These are phyloP conservation scores for Dipodomys spectabilis DNA, from an alignment of 2,113 vertebrate genomes.

Conservation along the genomic window DNA sequence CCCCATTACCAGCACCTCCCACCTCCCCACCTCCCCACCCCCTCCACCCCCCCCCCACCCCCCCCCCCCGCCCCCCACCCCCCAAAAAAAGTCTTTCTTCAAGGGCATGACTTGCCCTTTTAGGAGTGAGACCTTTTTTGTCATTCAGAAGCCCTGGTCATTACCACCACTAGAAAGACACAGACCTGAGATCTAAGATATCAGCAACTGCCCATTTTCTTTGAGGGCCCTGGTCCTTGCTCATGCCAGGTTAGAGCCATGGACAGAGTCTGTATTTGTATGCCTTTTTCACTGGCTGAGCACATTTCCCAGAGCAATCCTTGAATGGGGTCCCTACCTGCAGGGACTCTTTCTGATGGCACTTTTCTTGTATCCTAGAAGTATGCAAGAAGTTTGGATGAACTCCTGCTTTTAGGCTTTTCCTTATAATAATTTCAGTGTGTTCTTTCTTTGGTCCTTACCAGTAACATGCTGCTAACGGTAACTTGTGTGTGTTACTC, in stretches of 20 bases:
- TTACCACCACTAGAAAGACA: constrained; percentile 40
- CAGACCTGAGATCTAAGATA: neutral
- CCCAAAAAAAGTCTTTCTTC: constrained; percentile 61
- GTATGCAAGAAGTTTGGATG: too few species aligned
- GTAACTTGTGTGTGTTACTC: neutral
- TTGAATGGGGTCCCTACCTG: neutral
- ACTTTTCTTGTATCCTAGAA: neutral
- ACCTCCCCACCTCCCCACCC: too few species aligned
- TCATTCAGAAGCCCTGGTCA: constrained; percentile 27
- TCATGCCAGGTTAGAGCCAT: too few species aligned
- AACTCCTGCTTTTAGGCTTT: neutral
- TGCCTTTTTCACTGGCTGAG: neutral
- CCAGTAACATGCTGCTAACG: neutral
- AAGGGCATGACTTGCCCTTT: constrained; percentile 54
- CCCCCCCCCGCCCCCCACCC: too few species aligned
- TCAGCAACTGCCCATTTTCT: neutral
- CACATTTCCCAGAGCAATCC: too few species aligned
- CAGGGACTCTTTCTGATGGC: neutral
- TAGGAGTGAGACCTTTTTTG: constrained; percentile 34
- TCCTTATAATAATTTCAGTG: too few species aligned
- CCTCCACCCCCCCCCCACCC: too few species aligned
- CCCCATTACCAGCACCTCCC: too few species aligned
- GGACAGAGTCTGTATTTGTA: neutral
- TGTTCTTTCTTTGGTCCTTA: neutral
- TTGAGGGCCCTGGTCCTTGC: neutral